These are phyloP conservation scores for Nothobranchius furzeri DNA, from an alignment of 2,113 vertebrate species.

Conservation along the genomic window DNA sequence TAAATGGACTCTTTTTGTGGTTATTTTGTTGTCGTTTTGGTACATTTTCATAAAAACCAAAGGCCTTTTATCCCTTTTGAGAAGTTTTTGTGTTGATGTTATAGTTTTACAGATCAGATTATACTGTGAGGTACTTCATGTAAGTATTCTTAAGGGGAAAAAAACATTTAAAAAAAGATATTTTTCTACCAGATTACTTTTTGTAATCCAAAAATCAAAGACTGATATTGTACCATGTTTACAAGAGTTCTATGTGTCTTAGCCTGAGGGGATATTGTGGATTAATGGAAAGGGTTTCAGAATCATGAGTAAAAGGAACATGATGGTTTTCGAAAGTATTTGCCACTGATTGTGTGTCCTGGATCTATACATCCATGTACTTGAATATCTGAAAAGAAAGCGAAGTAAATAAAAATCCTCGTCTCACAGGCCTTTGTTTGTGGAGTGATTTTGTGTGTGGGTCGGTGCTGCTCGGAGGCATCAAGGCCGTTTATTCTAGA, in stretches of 20 bases:
- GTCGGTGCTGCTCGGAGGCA: neutral
- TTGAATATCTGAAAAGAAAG: conserved; percentile 64
- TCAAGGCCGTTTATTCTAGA: neutral
- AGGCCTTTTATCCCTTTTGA: conserved; percentile 71
- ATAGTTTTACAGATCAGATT: conserved; percentile 69
- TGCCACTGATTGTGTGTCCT: conserved; percentile 70
- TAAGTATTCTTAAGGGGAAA: conserved; percentile 57
- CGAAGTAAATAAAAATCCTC: conserved; percentile 39
- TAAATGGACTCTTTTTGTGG: conserved; percentile 43
- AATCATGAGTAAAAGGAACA: conserved; percentile 23
- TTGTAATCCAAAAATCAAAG: conserved; percentile 66
- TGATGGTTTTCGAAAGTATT: conserved; percentile 58
- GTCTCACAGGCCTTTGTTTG: conserved; percentile 30
- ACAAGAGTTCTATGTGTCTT: conserved; percentile 76
- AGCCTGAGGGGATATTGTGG: conserved; percentile 22
- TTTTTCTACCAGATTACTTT: conserved; percentile 82
- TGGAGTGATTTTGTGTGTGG: neutral
- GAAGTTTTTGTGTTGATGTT: conserved; percentile 65
- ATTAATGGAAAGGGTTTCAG: conserved; percentile 17
- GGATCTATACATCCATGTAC: conserved; percentile 70
- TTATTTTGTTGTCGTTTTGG: conserved; percentile 53
- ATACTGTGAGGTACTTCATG: conserved; percentile 68
- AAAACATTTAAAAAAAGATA: conserved; percentile 69
- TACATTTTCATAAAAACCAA: conserved; percentile 73
- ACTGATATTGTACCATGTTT: conserved; percentile 78